Evolutionary conservation across 2,888 invertebrate genomes (phyloP).

Genomic region (Drosophila bunnanda): DNA sequence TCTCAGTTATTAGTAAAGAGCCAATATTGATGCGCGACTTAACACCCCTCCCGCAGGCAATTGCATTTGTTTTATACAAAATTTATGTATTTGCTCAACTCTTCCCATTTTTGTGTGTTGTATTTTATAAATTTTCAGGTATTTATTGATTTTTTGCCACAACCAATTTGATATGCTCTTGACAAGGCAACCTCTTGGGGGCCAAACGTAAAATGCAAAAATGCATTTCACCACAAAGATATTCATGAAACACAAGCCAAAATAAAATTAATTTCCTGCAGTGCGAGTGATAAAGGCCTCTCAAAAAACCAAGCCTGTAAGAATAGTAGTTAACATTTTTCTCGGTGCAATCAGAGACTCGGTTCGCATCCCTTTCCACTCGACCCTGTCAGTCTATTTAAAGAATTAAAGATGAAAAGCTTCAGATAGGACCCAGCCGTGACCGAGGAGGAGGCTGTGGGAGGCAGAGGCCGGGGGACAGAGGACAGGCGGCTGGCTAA

Average conservation of each 20-base stretch:
- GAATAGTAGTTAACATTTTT: neutral
- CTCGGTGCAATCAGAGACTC: constrained; percentile 19
- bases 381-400: constrained; percentile 70
- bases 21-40: constrained; percentile 4
- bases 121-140: neutral
- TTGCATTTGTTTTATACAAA: neutral
- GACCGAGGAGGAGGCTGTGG: constrained; percentile 22
- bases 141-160: constrained; percentile 1
- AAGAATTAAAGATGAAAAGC: constrained; percentile 78
- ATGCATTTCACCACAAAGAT: neutral
- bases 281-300: neutral
- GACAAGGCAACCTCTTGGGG: neutral
- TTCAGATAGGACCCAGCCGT: constrained; percentile 61
- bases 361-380: constrained; percentile 24
- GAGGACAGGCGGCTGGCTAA: constrained; percentile 57
- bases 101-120: too few species aligned
- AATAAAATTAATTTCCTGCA: neutral
- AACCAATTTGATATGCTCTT: neutral
- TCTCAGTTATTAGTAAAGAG: constrained; percentile 5
- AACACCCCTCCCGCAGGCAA: neutral
- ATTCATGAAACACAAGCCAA: neutral
- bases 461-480: neutral
- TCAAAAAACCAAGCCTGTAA: neutral
- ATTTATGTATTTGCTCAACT: neutral
- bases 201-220: too few species aligned